Conservation (phyloP, 2,888 invertebrate genomes). For the Pteria penguin region DNA sequence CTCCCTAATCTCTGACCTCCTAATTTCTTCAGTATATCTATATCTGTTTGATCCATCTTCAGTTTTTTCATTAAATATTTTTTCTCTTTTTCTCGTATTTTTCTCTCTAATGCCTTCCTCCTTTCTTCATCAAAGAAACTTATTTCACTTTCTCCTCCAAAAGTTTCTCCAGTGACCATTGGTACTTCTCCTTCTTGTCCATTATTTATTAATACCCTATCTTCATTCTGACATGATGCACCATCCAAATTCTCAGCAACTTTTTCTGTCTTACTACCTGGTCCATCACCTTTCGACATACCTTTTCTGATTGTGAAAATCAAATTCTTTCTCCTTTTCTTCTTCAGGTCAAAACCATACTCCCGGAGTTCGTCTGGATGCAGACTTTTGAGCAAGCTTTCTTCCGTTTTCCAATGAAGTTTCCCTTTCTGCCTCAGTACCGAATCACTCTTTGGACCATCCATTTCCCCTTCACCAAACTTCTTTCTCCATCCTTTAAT, state of each 20-base stretch:
- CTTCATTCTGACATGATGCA: conserved; percentile 39
- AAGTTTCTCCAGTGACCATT: conserved; percentile 2
- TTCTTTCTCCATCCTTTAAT: conserved; percentile 75
- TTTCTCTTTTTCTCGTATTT: conserved; percentile 20
- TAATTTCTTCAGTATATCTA: conserved; percentile 66
- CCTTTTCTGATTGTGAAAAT: conserved; percentile 41
- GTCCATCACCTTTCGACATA: conserved; percentile 44
- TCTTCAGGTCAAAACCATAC: conserved; percentile 63
- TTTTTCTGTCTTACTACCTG: conserved; percentile 22
- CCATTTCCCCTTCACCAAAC: conserved; percentile 49
- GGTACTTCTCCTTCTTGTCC: conserved; percentile 40
- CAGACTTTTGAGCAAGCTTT: conserved; percentile 60
- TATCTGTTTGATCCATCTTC: conserved; percentile 55
- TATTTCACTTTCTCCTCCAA: not conserved
- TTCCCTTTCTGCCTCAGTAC: conserved; percentile 56
- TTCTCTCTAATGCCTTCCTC: conserved; percentile 22
- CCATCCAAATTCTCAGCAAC: conserved; percentile 27
- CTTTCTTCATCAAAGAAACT: conserved; percentile 6
- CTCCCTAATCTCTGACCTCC: conserved; percentile 60
- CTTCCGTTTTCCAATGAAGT: conserved; percentile 65
- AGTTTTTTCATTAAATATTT: conserved; percentile 52
- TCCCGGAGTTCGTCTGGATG: conserved; percentile 63
- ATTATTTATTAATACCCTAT: conserved; percentile 39
- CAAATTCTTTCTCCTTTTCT: conserved; percentile 59
- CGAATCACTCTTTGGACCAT: conserved; percentile 44